Percentiles rank a stretch among this genome's conserved stretches.
Conservation (phyloP, 2,888 invertebrate genomes). For the Phengaris arion region DNA sequence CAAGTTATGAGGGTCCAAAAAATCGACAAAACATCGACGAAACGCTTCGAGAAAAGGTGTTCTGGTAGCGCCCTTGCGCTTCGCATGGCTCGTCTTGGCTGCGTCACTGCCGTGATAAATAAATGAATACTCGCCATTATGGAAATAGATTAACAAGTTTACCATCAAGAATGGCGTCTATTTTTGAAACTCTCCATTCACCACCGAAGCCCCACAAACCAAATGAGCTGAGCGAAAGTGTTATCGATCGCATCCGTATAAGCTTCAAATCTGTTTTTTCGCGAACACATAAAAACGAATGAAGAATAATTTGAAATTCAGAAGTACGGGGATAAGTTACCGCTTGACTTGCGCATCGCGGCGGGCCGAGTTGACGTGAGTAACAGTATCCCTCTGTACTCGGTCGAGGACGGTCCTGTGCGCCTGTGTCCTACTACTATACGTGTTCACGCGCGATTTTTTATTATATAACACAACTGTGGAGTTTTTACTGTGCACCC, state of each 20-base stretch:
- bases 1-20: too few species aligned
- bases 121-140: background rate
- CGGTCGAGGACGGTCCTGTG: conserved; percentile 50
- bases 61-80: too few species aligned
- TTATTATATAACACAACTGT: conserved; percentile 69
- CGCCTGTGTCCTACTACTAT: conserved; percentile 42
- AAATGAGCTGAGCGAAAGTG: conserved; percentile 21
- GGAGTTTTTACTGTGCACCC: conserved; percentile 66
- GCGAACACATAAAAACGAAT: conserved; percentile 44
- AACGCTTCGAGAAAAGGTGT: too few species aligned
- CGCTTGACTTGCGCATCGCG: conserved; percentile 76
- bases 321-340: conserved; percentile 46
- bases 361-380: conserved; percentile 53
- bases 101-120: too few species aligned
- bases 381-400: conserved; percentile 58
- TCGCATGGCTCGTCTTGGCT: too few species aligned
- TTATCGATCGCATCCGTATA: conserved; percentile 27
- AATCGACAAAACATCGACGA: too few species aligned
- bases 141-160: background rate
- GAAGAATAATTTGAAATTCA: conserved; percentile 60
- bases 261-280: conserved; percentile 32
- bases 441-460: conserved; percentile 59
- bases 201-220: conserved; percentile 19
- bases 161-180: background rate
- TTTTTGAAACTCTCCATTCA: background rate